Evolutionary conservation across 2,113 vertebrate species (phyloP).

Genomic region (Meriones unguiculatus): DNA sequence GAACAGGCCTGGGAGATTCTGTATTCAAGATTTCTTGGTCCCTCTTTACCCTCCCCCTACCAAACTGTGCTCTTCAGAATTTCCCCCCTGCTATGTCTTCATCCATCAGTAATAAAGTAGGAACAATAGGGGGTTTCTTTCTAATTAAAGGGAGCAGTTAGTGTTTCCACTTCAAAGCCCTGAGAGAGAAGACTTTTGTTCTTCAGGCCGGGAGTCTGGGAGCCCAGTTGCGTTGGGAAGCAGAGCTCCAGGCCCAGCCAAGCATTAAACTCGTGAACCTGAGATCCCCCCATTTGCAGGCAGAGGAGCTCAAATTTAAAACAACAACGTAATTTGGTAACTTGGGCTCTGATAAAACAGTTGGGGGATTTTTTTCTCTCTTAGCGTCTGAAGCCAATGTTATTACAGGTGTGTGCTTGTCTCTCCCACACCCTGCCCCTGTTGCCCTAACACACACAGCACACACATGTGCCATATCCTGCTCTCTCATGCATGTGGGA

Average conservation of each 20-base stretch:
- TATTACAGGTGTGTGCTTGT: slow-evolving; percentile 82
- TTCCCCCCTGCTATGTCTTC: slow-evolving; percentile 70
- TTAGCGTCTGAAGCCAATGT: slow-evolving; percentile 80
- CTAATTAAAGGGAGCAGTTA: slow-evolving; percentile 88
- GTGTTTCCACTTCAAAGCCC: slow-evolving; percentile 92
- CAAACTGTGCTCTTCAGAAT: slow-evolving; percentile 62
- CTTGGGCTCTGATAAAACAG: slow-evolving; percentile 82
- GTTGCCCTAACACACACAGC: not conserved
- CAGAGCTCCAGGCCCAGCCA: slow-evolving; percentile 84
- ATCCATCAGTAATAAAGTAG: slow-evolving; percentile 88
- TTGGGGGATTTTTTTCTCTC: slow-evolving; percentile 80
- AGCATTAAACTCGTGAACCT: slow-evolving; percentile 87
- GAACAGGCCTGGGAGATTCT: not conserved
- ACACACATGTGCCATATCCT: not conserved
- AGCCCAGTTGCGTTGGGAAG: slow-evolving; percentile 83
- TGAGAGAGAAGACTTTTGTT: slow-evolving; percentile 89
- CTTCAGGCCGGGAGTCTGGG: slow-evolving; percentile 75
- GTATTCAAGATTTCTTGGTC: not conserved
- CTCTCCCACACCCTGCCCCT: slow-evolving; percentile 64
- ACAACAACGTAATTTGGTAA: slow-evolving; percentile 83
- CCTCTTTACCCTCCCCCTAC: slow-evolving; percentile 15
- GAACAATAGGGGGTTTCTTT: slow-evolving; percentile 90
- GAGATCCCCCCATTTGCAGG: slow-evolving; percentile 82
- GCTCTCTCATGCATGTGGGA: not conserved
- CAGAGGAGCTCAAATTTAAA: slow-evolving; percentile 83